These are phyloP conservation scores for Drosophila macrospina DNA, from an alignment of 2,888 invertebrate genomes.

Conservation along the genomic window DNA sequence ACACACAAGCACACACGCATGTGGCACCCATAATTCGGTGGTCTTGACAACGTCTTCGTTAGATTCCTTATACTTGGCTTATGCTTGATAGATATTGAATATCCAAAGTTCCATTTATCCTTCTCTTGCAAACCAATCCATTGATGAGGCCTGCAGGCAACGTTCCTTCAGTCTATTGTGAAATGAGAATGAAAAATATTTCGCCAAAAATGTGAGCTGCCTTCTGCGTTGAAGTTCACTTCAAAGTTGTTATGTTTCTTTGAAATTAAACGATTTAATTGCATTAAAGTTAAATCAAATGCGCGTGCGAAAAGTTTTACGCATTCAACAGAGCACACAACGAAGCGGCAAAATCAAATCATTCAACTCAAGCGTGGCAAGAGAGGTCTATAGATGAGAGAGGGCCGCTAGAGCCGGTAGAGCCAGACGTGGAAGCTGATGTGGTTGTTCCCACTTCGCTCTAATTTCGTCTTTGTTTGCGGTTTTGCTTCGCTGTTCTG, in stretches of 20 bases:
- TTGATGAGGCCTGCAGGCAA: constrained; percentile 1
- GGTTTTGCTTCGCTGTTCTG: constrained; percentile 68
- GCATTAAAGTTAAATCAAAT: constrained; percentile 78
- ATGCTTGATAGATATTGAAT: constrained; percentile 21
- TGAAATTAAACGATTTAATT: constrained; percentile 80
- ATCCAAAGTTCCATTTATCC: constrained; percentile 7
- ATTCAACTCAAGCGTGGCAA: constrained; percentile 69
- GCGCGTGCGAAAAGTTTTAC: constrained; percentile 73
- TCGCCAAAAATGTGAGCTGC: constrained; percentile 14
- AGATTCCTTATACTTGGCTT: not conserved
- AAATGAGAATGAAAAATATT: constrained; percentile 25
- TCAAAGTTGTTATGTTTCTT: constrained; percentile 57
- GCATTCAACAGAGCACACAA: constrained; percentile 66
- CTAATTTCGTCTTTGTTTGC: constrained; percentile 79
- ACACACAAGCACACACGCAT: constrained; percentile 1
- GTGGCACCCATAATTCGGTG: not conserved
- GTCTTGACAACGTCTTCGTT: constrained; percentile 10
- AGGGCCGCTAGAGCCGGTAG: not conserved
- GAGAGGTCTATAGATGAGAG: constrained; percentile 18
- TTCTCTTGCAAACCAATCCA: not conserved
- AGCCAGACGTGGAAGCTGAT: constrained; percentile 15
- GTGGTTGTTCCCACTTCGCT: constrained; percentile 28
- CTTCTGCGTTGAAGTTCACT: constrained; percentile 1
- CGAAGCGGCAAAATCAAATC: constrained; percentile 65
- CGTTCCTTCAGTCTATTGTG: not conserved